Evolutionary conservation across 92 coral and sea anemone genomes (phyloP), one percentile per base, ranked within the genome.

Genomic region (Montipora capitata): DNA sequence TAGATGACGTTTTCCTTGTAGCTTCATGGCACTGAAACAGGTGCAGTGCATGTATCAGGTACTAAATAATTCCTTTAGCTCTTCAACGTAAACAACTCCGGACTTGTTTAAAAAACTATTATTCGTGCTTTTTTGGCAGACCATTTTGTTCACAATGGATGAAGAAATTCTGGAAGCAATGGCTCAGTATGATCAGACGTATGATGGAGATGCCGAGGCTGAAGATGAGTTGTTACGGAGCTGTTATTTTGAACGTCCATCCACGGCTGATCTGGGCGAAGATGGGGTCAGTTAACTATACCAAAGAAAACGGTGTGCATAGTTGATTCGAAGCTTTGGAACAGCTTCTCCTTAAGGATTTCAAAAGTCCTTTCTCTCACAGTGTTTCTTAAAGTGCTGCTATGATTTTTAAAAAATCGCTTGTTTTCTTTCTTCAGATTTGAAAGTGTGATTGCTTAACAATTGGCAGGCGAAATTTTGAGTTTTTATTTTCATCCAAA

Each of bases 141-240:
- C 99, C 3, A 98, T 98, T 58, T 85, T 98, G 65, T 98, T 96
- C 88, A 98, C 99, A 5, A 94, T 98, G 97, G 98, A 98, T 81
- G 99, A 96, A 41, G 94, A 76, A 9, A 98, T 96, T 56, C 91
- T 98, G 59, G 98, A 98, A 79, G 92, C 98, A 44, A 98, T 98
- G 99, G 96, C 99, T 7, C 96, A 87, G 40, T 91, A 94, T 64
- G 99, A 98, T 77, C 96, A 96, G 88, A 98, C 99, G 8, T 98
- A 98, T 87, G 98, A 96, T 78, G 92, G 94, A 74, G 96, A 93
- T 11, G 95, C 94, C 64, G 98, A 98, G 44, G 98, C 96, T 35
- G 98, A 94, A 35, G 99, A 98, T 67, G 93, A 86, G 40, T 80
- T 98, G 52, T 80, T 93, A 78, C 87, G 88, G 65, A 94, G 99